Evolutionary conservation across 2,797 vertebrate species (phyloP), one percentile per base, ranked within the genome.

Genomic region (Lophius americanus): DNA sequence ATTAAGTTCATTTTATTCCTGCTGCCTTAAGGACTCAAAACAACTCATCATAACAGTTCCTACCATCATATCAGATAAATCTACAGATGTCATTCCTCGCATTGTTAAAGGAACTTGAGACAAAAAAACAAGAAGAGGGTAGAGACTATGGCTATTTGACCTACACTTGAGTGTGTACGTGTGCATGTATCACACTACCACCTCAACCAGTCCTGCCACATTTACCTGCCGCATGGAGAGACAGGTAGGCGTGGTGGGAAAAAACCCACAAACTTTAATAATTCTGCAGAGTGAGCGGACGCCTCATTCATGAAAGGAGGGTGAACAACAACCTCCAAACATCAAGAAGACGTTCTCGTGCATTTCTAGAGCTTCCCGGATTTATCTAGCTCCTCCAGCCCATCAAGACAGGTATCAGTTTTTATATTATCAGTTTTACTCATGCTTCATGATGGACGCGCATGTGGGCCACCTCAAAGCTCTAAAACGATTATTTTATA

Each of bases 181-280:
- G 4, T 55, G 3, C 59, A 12, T 46, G 37, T 48, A 0, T 39
- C 37, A 10, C 9, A 58, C 43, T 43, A 35, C 48, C 7, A 38
- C 12, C 52, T 61, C 9, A 85, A 91, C 90, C 88, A 77, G 90
- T 91, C 72, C 56, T 64, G 70, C 79, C 42, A 82, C 84, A 75
- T 89, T 85, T 61, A 83, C 50, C 75, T 51, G 56, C 11, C 50
- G 60, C 39, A 48, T 11, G 7, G 46, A 13, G 6, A 44, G 6
- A 47, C 39, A 47, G 48, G 58, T 51, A 62, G 83, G 84, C 0
- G 85, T 74, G 75, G 70, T 7, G 3, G 12, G 36, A 38, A 53
- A 75, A 75, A 57, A 48, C 10, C 35, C 9, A 38, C 5, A 44
- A 6, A 38, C 0, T 52, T 37, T 69, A 52, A 65, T 50, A 43